Evolutionary conservation across 2,888 invertebrate species (phyloP), one percentile per base, ranked within the genome.

Genomic region (Drosophila prostipennis): DNA sequence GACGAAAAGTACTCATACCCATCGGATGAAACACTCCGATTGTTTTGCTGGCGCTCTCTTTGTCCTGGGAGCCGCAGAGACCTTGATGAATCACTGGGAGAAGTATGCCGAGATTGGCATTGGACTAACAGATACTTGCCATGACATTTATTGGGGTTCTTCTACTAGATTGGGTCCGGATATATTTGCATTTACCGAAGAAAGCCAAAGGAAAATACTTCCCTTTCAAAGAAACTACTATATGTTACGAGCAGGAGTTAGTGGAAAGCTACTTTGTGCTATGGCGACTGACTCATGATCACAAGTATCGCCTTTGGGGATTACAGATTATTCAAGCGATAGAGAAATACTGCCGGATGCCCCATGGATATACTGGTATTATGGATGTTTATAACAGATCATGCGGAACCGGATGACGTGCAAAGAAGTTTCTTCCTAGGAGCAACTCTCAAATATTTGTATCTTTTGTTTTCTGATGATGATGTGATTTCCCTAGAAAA

Each of bases 361-460:
- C 96, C 6, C 96, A 96, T 71, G 99, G 99, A 5, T 99, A 96
- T 93, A 96, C 98, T 23, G 99, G 99, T 1, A 93, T 99, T 37
- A 95, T 96, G 83, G 98, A 99, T 93, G 99, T 99, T 42, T 98
- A 99, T 93, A 94, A 95, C 82, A 93, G 94, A 77, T 94, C 95
- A n/a, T 68, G 95, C 97, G 16, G 94, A 94, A 78, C 96, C 98
- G 84, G 99, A 99, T 92, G 99, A 99, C 92, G 99, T 99, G 36
- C 99, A 99, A 91, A 99, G 99, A 93, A 98, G 98, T 92, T 99
- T 97, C 94, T 99, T 99, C 94, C 94, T 99, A 79, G 99, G 99
- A 2, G 99, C 99, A 93, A 99, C 99, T 37, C 94, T 99, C 73
- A 99, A 99, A 95, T 99, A 99, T 93, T 94, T 99, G 79, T 99